Evolutionary conservation across 2,113 vertebrate genomes (phyloP).

Genomic region (Hemichromis elongatus): DNA sequence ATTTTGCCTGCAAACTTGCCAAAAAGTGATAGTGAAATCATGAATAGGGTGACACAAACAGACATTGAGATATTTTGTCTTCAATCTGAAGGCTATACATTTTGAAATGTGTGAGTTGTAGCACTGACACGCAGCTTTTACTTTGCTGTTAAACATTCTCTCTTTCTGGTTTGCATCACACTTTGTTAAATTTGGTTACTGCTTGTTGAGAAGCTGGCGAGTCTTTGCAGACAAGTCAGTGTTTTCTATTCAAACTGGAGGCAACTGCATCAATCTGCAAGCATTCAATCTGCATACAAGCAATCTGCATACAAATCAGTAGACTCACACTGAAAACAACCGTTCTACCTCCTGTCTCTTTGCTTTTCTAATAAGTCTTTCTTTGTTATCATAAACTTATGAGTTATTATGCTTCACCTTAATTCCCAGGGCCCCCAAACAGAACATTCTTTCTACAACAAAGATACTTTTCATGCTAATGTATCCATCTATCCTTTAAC

Average conservation of each 20-base stretch:
- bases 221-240: background rate
- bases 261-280: background rate
- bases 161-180: background rate
- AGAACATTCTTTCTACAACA: background rate
- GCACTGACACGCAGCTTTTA: background rate
- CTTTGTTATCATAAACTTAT: background rate
- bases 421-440: background rate
- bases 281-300: too few relatives aligned
- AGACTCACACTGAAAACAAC: background rate
- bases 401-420: background rate
- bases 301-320: background rate
- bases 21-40: background rate
- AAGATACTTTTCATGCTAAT: background rate
- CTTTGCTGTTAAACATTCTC: too few relatives aligned
- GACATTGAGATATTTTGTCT: background rate
- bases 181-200: background rate
- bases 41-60: background rate
- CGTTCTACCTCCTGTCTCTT: background rate
- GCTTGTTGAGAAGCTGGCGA: background rate
- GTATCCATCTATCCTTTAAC: background rate
- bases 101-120: background rate
- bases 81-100: background rate
- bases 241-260: background rate
- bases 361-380: background rate
- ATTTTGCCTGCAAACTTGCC: background rate